phyloP scores from a whole-genome alignment of 2,888 invertebrate species.

The Drosophila formosana region DNA sequence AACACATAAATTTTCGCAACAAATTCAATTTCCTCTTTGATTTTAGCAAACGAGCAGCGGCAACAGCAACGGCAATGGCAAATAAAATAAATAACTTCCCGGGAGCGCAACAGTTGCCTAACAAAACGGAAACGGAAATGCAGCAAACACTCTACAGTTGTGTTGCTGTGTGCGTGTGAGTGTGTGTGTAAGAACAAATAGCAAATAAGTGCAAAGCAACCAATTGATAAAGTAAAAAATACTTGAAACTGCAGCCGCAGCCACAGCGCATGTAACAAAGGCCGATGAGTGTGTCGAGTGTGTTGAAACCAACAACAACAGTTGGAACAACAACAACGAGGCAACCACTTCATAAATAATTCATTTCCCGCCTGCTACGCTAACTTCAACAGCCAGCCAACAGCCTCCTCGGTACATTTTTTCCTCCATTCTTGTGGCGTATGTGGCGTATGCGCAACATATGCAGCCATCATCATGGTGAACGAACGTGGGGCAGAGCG shows the following conservation, averaged over 20 bases:
- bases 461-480: slow-evolving; percentile 61
- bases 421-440: slow-evolving; percentile 42
- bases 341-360: slow-evolving; percentile 85
- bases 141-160: slow-evolving; percentile 47
- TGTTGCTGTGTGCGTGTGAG: slow-evolving; percentile 30
- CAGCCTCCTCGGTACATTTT: slow-evolving; percentile 33
- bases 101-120: slow-evolving; percentile 79
- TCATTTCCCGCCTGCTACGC: slow-evolving; percentile 82
- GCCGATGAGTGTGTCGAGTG: slow-evolving; percentile 59
- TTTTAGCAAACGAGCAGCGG: slow-evolving; percentile 73
- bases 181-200: slow-evolving; percentile 70
- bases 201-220: slow-evolving; percentile 80
- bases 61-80: slow-evolving; percentile 47
- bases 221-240: slow-evolving; percentile 79
- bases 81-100: slow-evolving; percentile 79
- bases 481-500: background rate
- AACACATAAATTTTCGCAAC: slow-evolving; percentile 78
- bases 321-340: slow-evolving; percentile 61
- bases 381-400: slow-evolving; percentile 63
- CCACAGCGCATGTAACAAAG: slow-evolving; percentile 64
- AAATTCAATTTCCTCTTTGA: slow-evolving; percentile 81
- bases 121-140: slow-evolving; percentile 76
- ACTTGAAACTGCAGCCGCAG: slow-evolving; percentile 67
- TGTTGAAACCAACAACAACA: slow-evolving; percentile 58
- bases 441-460: slow-evolving; percentile 79